phyloP scores from a whole-genome alignment of 2,888 invertebrate genomes.

The Acanthosepion esculentum region DNA sequence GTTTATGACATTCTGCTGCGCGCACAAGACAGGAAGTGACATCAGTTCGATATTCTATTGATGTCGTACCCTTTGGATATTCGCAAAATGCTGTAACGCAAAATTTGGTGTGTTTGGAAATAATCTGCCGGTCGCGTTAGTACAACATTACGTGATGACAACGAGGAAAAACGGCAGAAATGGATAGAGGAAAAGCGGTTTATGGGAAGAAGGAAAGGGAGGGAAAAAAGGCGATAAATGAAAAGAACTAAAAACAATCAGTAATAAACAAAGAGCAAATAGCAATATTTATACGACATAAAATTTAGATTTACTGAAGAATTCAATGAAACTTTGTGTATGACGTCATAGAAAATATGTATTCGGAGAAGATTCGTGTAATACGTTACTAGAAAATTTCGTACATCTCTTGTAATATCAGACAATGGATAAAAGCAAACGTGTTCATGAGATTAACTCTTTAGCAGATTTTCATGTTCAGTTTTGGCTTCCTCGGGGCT shows the following conservation, averaged over 20 bases:
- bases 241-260: neutral
- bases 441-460: too few species aligned
- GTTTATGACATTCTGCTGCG: neutral
- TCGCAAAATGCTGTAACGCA: neutral
- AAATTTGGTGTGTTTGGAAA: neutral
- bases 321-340: too few species aligned
- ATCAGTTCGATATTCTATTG: neutral
- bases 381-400: too few species aligned
- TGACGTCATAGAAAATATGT: too few species aligned
- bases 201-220: neutral
- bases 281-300: too few species aligned
- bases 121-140: neutral
- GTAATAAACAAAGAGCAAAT: too few species aligned
- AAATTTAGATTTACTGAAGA: too few species aligned
- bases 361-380: too few species aligned
- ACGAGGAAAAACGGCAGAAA: neutral
- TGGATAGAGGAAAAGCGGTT: neutral
- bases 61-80: neutral
- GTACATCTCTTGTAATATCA: too few species aligned
- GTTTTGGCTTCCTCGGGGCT: too few species aligned
- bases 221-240: neutral
- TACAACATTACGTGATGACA: neutral
- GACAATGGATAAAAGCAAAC: too few species aligned
- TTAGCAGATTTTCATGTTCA: too few species aligned
- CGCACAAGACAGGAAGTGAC: neutral